Percentiles rank a stretch among this genome's conserved stretches.
Conservation (phyloP, 2,797 vertebrate species). For the Sebastes melanostomus region DNA sequence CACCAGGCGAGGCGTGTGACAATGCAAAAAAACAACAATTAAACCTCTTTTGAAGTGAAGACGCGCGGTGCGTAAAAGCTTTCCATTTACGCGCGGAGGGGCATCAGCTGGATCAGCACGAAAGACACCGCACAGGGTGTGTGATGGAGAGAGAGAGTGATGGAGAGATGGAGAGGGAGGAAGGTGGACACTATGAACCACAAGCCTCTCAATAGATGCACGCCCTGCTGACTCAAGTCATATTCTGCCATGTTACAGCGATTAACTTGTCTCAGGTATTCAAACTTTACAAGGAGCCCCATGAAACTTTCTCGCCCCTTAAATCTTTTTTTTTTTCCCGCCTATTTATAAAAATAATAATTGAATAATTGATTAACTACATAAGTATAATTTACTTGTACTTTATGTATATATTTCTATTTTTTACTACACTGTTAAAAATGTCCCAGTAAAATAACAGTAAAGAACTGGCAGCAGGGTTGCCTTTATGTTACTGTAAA, state of each 20-base stretch:
- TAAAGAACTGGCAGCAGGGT: no score
- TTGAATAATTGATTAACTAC: neutral
- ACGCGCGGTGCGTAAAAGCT: constrained; percentile 76
- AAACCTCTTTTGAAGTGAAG: constrained; percentile 46
- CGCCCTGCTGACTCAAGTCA: constrained; percentile 40
- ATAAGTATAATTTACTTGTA: neutral
- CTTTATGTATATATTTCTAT: neutral
- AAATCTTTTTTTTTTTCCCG: no score
- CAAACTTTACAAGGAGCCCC: neutral
- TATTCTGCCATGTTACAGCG: neutral
- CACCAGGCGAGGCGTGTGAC: constrained; percentile 53
- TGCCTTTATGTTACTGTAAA: no score
- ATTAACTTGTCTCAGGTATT: neutral
- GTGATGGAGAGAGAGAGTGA: neutral
- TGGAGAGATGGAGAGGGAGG: neutral
- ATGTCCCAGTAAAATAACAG: no score
- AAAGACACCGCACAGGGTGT: neutral
- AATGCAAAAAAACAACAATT: constrained; percentile 60
- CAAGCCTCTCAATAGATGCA: constrained; percentile 4
- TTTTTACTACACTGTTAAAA: neutral
- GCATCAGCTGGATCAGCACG: constrained; percentile 54
- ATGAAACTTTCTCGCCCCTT: neutral
- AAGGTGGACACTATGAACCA: constrained; percentile 4
- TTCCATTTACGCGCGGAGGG: constrained; percentile 70
- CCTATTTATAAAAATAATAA: neutral